A percentile compares a stretch with the other conserved stretches of the same genome.
phyloP scores from a whole-genome alignment of 2,888 invertebrate species.

The Patella caerulea region DNA sequence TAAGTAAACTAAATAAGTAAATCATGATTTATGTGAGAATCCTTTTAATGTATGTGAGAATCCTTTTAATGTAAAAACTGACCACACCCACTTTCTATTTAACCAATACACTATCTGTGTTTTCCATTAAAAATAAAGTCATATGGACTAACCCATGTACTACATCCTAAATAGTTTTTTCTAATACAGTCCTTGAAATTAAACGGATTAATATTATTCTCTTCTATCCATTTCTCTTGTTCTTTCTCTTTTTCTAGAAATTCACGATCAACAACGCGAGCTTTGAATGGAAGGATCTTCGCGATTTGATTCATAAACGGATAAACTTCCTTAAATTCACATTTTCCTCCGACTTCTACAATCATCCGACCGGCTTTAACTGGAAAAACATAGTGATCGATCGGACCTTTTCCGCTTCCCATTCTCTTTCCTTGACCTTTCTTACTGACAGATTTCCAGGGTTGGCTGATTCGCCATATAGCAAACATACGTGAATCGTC shows the following conservation, averaged over 20 bases:
- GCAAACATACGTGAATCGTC: slow-evolving; percentile 90
- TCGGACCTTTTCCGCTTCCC: slow-evolving; percentile 96
- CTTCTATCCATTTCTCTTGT: slow-evolving; percentile 77
- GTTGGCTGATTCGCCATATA: slow-evolving; percentile 92
- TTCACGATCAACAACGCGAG: slow-evolving; percentile 86
- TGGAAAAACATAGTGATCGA: slow-evolving; percentile 96
- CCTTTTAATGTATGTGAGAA: no score
- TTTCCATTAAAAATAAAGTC: slow-evolving; percentile 92
- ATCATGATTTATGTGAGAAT: no score
- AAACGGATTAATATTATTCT: slow-evolving; percentile 86
- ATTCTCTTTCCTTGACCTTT: slow-evolving; percentile 89
- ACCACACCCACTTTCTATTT: no score
- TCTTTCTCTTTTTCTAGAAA: slow-evolving; percentile 78
- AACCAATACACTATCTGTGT: slow-evolving; percentile 44
- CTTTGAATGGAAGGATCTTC: slow-evolving; percentile 88
- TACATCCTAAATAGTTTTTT: slow-evolving; percentile 93
- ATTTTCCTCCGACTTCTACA: slow-evolving; percentile 91
- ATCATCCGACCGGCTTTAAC: slow-evolving; percentile 91
- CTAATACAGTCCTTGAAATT: slow-evolving; percentile 91
- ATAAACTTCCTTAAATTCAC: slow-evolving; percentile 80
- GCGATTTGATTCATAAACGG: slow-evolving; percentile 78
- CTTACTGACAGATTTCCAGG: slow-evolving; percentile 90
- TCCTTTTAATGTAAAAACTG: no score
- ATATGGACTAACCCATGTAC: slow-evolving; percentile 84
- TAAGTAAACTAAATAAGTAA: no score